Evolutionary conservation across 2,797 vertebrate species (phyloP).

Genomic region (Brotogeris chrysoptera): DNA sequence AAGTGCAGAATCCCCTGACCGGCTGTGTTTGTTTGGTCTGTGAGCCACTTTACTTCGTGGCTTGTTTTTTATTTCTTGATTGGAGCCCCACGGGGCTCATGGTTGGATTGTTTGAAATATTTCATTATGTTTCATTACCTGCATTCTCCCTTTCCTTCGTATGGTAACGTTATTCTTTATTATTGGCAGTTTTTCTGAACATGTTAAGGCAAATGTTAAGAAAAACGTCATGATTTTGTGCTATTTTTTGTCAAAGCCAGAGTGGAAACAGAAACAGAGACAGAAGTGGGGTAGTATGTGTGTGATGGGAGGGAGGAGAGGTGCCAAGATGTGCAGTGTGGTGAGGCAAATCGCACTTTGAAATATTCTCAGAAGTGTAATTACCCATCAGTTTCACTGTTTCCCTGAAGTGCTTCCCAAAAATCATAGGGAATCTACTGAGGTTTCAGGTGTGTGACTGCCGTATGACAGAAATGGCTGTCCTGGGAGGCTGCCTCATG

Average conservation of each 20-base stretch:
- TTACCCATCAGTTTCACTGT: not conserved
- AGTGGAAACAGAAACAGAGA: not conserved
- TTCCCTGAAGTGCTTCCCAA: not conserved
- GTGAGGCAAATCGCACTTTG: not conserved
- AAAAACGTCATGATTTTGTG: not conserved
- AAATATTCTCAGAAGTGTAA: not conserved
- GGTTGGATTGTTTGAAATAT: constrained; percentile 2
- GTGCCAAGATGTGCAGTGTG: not conserved
- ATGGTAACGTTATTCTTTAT: not conserved
- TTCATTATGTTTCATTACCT: not conserved
- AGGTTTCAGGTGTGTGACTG: not conserved
- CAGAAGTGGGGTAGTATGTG: not conserved
- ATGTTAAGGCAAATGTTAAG: constrained; percentile 5
- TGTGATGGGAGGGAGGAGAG: not conserved
- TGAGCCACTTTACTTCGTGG: not conserved
- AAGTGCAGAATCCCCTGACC: not conserved
- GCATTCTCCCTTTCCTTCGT: not conserved
- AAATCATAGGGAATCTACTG: not conserved
- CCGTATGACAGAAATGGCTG: not conserved
- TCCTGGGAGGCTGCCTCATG: not conserved
- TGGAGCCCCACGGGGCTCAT: not conserved
- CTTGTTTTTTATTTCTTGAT: constrained; percentile 11
- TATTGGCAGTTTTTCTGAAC: not conserved
- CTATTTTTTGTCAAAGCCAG: constrained; percentile 16
- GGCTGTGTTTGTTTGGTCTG: not conserved